phyloP scores from a whole-genome alignment of 2,797 vertebrate species.

The Clarias laeviceps region DNA sequence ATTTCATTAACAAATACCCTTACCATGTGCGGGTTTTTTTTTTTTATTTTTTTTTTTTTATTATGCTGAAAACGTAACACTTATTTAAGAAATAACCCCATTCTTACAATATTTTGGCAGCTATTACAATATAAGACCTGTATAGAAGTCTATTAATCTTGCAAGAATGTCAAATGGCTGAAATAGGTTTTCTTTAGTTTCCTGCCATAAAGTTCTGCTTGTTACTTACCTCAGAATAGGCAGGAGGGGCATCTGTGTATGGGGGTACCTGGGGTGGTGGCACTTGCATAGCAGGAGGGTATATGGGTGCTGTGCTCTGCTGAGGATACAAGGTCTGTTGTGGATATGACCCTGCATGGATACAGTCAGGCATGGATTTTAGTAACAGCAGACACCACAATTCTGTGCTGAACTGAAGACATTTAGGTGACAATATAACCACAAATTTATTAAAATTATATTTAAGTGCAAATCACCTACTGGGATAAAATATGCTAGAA shows the following conservation, averaged over 20 bases:
- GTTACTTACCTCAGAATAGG: conserved; percentile 89
- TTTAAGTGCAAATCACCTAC: background rate
- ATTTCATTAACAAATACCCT: background rate
- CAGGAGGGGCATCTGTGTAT: conserved; percentile 91
- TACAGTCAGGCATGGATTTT: conserved; percentile 17
- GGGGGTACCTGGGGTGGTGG: conserved; percentile 89
- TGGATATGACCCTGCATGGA: conserved; percentile 83
- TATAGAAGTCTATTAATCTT: background rate
- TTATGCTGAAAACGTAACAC: background rate
- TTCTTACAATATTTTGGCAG: background rate
- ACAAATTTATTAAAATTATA: background rate
- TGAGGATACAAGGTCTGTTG: conserved; percentile 89
- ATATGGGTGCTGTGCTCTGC: conserved; percentile 82
- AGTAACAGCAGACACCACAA: background rate
- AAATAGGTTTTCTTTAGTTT: background rate
- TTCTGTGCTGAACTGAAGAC: background rate
- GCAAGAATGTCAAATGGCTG: background rate
- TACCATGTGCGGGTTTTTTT: too few relatives aligned
- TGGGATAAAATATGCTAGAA: background rate
- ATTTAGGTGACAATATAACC: background rate
- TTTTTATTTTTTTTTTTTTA: background rate
- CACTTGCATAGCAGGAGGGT: conserved; percentile 87
- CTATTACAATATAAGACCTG: too few relatives aligned
- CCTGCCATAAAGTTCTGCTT: background rate
- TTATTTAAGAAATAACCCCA: background rate